Evolutionary conservation across 2,113 vertebrate genomes (phyloP).

Genomic region (Fulica atra): DNA sequence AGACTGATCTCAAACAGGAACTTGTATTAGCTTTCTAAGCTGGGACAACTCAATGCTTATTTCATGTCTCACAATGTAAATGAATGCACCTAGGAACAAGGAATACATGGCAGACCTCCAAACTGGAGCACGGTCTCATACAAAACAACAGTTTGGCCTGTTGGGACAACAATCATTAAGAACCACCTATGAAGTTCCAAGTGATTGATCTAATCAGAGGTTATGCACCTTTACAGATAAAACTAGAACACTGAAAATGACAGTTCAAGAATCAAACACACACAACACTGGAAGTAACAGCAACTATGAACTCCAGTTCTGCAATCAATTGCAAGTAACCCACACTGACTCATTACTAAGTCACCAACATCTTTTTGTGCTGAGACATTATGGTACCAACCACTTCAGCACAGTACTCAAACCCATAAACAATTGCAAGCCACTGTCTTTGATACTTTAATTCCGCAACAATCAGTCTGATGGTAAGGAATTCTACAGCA

Average conservation of each 20-base stretch:
- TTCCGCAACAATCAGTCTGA: background rate
- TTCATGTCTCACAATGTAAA: background rate
- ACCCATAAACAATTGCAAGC: background rate
- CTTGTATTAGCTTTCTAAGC: fast-evolving
- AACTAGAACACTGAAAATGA: background rate
- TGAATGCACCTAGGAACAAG: background rate
- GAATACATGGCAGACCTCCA: background rate
- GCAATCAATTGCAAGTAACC: background rate
- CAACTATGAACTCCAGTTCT: background rate
- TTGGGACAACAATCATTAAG: background rate
- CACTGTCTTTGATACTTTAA: background rate
- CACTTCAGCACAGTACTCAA: background rate
- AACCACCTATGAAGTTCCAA: background rate
- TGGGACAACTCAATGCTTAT: background rate
- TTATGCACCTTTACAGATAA: background rate
- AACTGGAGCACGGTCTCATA: background rate
- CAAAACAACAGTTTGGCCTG: background rate
- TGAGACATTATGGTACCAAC: background rate
- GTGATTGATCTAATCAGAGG: background rate
- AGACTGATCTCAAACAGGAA: background rate
- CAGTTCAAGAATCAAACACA: background rate
- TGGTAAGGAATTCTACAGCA: background rate
- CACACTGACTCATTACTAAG: background rate
- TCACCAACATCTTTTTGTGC: background rate
- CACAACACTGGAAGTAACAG: background rate